Percentiles rank a stretch among this genome's conserved stretches.
phyloP scores from a whole-genome alignment of 2,113 vertebrate genomes.

The Cyanoderma ruficeps region DNA sequence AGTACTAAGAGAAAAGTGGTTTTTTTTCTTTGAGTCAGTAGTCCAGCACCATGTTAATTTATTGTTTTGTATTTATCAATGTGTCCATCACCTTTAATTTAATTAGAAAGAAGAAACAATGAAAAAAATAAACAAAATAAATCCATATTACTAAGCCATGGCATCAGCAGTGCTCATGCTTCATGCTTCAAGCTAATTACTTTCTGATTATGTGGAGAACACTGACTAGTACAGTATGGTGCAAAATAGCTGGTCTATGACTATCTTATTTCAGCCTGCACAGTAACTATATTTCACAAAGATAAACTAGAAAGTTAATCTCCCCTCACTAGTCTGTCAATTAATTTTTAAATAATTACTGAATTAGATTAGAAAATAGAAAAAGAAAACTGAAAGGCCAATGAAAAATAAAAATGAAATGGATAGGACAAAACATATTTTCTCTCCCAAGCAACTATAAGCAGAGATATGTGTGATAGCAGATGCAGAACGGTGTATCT shows the following conservation, averaged over 20 bases:
- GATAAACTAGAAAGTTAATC: neutral
- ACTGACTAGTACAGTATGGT: neutral
- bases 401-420: neutral
- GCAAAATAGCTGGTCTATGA: neutral
- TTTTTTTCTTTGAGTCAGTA: neutral
- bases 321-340: neutral
- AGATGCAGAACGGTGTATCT: neutral
- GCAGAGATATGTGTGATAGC: neutral
- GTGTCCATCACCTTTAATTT: neutral
- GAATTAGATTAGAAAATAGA: neutral
- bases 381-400: neutral
- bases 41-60: neutral
- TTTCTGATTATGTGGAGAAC: neutral
- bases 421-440: neutral
- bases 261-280: neutral
- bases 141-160: neutral
- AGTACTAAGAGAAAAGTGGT: neutral
- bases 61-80: neutral
- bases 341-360: neutral
- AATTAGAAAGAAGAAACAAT: neutral
- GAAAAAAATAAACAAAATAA: neutral
- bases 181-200: neutral
- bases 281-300: neutral
- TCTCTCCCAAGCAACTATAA: neutral
- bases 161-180: neutral